phyloP scores from a whole-genome alignment of 2,113 vertebrate species.

The Synodontis membranacea region DNA sequence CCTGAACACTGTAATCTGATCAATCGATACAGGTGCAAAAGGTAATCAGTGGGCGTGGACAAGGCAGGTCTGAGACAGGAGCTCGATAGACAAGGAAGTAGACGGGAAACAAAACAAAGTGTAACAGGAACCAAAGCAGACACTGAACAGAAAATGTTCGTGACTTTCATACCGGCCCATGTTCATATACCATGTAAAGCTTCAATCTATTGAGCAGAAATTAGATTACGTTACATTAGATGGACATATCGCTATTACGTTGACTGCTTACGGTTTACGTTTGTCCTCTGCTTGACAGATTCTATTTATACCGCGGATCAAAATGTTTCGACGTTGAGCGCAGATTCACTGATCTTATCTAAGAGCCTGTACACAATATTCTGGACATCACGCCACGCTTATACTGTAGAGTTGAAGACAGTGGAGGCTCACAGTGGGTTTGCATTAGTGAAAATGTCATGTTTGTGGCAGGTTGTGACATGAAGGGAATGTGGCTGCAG shows the following conservation, averaged over 20 bases:
- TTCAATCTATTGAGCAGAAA: background rate
- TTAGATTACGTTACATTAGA: background rate
- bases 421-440: background rate
- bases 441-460: background rate
- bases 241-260: background rate
- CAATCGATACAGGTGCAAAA: background rate
- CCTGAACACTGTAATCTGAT: background rate
- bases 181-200: background rate
- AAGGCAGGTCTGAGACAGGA: background rate
- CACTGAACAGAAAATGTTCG: background rate
- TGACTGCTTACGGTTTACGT: background rate
- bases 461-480: constrained; percentile 12
- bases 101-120: background rate
- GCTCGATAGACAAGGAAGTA: background rate
- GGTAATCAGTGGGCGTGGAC: background rate
- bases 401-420: background rate
- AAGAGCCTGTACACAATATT: background rate
- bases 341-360: background rate
- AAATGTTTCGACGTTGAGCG: background rate
- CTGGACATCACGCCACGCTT: too few species aligned
- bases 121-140: background rate
- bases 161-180: background rate
- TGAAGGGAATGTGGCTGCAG: background rate
- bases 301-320: background rate
- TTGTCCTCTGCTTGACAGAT: background rate